phyloP scores from a whole-genome alignment of 2,113 vertebrate species.

The Strix aluco region DNA sequence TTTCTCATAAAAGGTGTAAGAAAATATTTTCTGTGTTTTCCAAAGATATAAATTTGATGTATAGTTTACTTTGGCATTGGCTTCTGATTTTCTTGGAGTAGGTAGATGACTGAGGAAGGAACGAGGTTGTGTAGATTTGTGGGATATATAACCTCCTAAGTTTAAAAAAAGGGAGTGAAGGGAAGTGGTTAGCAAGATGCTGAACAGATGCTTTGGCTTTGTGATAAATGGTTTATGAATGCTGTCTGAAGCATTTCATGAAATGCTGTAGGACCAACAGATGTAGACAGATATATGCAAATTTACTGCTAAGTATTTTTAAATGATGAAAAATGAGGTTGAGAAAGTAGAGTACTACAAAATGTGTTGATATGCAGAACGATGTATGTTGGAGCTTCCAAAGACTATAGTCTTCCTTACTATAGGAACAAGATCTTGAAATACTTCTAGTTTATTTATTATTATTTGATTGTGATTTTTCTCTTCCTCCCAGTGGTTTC shows the following conservation, averaged over 20 bases:
- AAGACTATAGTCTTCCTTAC: neutral
- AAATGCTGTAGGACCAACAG: constrained; percentile 12
- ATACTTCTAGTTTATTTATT: neutral
- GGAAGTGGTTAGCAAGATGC: neutral
- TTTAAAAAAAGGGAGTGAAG: neutral
- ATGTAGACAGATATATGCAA: neutral
- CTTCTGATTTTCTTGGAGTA: neutral
- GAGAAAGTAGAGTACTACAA: neutral
- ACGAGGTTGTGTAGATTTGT: neutral
- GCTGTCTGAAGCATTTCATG: constrained; percentile 7
- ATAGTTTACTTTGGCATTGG: neutral
- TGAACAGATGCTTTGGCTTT: constrained; percentile 59
- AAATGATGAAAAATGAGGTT: neutral
- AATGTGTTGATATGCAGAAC: neutral
- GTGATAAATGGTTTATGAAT: constrained; percentile 45
- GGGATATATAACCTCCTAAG: neutral
- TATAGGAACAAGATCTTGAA: neutral
- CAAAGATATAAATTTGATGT: neutral
- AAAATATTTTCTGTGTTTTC: neutral
- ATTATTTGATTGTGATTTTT: neutral
- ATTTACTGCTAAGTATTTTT: constrained; percentile 2
- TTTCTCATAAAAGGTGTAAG: neutral
- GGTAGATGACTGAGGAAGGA: neutral
- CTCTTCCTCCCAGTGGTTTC: neutral
- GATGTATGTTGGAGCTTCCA: neutral